phyloP scores from a whole-genome alignment of 1,140 invertebrate genomes.

The Drosophila watanabei region DNA sequence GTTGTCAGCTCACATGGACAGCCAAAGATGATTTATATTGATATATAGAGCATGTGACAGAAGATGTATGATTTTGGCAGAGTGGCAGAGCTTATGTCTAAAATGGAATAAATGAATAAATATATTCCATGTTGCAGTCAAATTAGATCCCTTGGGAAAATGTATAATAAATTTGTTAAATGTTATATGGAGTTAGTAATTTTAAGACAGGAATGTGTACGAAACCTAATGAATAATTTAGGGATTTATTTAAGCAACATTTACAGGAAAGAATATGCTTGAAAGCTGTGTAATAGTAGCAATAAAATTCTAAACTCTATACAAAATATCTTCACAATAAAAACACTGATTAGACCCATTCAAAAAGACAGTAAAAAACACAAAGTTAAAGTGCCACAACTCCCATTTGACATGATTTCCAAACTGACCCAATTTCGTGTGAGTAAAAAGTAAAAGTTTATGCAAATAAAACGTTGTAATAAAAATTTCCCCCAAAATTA shows the following conservation, averaged over 20 bases:
- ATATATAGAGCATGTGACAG: constrained; percentile 41
- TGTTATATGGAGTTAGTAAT: background rate
- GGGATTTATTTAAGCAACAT: background rate
- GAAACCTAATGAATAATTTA: background rate
- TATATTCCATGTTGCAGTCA: constrained; percentile 18
- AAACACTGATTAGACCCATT: background rate
- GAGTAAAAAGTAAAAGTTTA: constrained; percentile 47
- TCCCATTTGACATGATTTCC: constrained; percentile 15
- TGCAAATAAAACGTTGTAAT: constrained; percentile 11
- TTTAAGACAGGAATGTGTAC: too few relatives aligned
- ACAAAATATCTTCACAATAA: background rate
- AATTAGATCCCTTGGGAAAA: constrained; percentile 23
- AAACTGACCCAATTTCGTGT: constrained; percentile 9
- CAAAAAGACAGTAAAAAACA: background rate
- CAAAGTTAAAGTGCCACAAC: background rate
- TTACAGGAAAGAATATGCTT: background rate
- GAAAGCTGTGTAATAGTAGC: background rate
- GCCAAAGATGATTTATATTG: constrained; percentile 61
- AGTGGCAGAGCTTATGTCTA: constrained; percentile 13
- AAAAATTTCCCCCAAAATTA: background rate
- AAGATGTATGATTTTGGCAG: constrained; percentile 41
- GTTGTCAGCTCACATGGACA: constrained; percentile 41
- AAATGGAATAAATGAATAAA: constrained; percentile 41
- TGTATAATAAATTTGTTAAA: background rate
- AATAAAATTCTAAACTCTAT: background rate